phyloP scores from a whole-genome alignment of 2,888 invertebrate genomes.

The Panorpa germanica region DNA sequence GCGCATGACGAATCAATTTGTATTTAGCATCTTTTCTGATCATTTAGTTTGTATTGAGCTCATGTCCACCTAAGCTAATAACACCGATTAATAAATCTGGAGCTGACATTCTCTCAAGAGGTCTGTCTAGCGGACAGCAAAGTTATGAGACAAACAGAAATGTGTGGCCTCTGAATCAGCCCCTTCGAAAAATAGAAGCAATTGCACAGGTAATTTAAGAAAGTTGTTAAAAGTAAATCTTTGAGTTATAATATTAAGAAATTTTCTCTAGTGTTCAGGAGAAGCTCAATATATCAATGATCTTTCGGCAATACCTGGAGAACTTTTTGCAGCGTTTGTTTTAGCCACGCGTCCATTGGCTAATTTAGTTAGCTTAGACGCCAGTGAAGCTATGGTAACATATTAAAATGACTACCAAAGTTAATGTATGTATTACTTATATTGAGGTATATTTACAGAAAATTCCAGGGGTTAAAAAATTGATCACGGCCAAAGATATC shows the following conservation, averaged over 20 bases:
- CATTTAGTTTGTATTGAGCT: conserved; percentile 35
- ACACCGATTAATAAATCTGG: conserved; percentile 33
- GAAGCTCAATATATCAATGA: conserved; percentile 26
- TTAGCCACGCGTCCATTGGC: conserved; percentile 35
- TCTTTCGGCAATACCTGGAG: conserved; percentile 18
- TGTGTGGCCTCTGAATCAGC: conserved; percentile 57
- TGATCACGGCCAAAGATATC: conserved; percentile 40
- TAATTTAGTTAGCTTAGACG: conserved; percentile 38
- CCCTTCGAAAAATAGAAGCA: conserved; percentile 55
- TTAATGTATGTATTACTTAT: too few species aligned
- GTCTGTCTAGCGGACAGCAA: conserved; percentile 46
- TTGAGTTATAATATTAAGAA: too few species aligned
- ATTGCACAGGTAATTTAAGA: too few species aligned
- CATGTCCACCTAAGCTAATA: conserved; percentile 30
- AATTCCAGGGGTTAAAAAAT: conserved; percentile 39
- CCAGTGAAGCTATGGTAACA: conserved; percentile 43
- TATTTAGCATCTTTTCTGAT: conserved; percentile 26
- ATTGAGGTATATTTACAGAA: conserved; percentile 23
- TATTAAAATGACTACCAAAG: too few species aligned
- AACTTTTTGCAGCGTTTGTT: conserved; percentile 46
- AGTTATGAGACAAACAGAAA: conserved; percentile 46
- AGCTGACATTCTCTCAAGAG: conserved; percentile 34
- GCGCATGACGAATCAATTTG: conserved; percentile 20
- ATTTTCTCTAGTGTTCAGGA: conserved; percentile 33
- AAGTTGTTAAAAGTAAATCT: too few species aligned